Evolutionary conservation across 2,113 vertebrate genomes (phyloP), one percentile per base, ranked within the genome.

Genomic region (Euleptes europaea): DNA sequence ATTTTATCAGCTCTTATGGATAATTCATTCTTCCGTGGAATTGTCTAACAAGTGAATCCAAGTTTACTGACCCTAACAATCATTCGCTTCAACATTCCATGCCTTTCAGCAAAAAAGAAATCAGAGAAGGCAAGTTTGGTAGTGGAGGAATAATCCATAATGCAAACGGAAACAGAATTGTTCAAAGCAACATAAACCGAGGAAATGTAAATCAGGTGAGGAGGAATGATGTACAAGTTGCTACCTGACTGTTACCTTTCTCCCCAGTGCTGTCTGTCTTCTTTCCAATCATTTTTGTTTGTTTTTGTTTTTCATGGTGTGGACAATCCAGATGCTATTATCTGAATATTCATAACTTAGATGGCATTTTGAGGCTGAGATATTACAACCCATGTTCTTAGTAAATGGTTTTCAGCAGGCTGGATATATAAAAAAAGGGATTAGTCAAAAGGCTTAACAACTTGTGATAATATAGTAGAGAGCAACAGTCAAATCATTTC

Each of bases 61-160:
- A 1, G 33, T 2, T 38, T 54, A 14, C 44, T n/a, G 31, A 71
- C 1, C 33, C n/a, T 77, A 69, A 60, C 15, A 10, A 33, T 91
- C 42, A 0, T 2, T 76, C 89, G 60, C 88, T 60, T 77, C 6
- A 85, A 10, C 0, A 88, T 6, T 90, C 47, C 10, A 1, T 21
- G 78, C 84, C 44, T 93, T 91, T 31, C 70, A 95, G 94, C 74
- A 93, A 94, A 94, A 90, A 86, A 1, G 94, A 95, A 93, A 91
- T 88, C 54, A 92, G 92, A 76, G 88, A 91, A 88, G 92, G 88
- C 17, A 85, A 49, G 84, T 78, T 47, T 86, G 71, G 28, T 73
- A 85, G 89, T 72, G 89, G 88, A 84, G 86, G 57, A 13, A 1
- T 5, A 78, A 78, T 49, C 49, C 47, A 33, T n/a, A 44, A 79